phyloP scores from a whole-genome alignment of 1,140 invertebrate species.

The Oryctes rhinoceros region DNA sequence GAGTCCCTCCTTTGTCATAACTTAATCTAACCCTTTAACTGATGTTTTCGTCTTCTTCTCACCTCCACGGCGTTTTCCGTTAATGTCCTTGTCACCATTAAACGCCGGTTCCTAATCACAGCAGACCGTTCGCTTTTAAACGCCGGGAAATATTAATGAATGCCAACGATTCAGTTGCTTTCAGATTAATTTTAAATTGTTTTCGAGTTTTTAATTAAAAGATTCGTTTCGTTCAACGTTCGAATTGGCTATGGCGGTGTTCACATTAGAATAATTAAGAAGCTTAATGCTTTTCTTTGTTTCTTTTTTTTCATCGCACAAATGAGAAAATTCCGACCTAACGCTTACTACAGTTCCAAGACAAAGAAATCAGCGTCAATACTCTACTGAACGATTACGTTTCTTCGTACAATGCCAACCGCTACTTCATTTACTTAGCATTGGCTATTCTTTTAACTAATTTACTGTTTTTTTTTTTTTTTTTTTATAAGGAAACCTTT shows the following conservation, averaged over 20 bases:
- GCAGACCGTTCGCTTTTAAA: neutral
- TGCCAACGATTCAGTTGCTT: neutral
- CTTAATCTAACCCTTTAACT: constrained; percentile 32
- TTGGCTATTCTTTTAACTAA: too few species aligned
- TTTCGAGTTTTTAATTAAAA: neutral
- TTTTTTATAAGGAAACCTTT: too few species aligned
- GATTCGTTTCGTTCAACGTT: neutral
- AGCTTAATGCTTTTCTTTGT: too few species aligned
- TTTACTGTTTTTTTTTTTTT: too few species aligned
- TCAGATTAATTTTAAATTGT: neutral
- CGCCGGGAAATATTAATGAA: neutral
- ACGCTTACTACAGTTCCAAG: too few species aligned
- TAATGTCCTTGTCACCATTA: neutral
- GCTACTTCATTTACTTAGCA: too few species aligned
- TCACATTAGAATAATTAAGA: too few species aligned
- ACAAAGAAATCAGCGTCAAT: too few species aligned
- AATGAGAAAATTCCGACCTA: too few species aligned
- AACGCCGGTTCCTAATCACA: neutral
- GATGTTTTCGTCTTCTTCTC: constrained; percentile 25
- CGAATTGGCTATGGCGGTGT: neutral
- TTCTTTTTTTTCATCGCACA: too few species aligned
- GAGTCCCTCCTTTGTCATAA: constrained; percentile 27
- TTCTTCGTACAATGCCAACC: too few species aligned
- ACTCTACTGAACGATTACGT: too few species aligned
- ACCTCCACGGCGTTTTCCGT: neutral